phyloP scores from a whole-genome alignment of 30 jellyfish, hydroid and myxozoan species.

The Pelagia noctiluca region DNA sequence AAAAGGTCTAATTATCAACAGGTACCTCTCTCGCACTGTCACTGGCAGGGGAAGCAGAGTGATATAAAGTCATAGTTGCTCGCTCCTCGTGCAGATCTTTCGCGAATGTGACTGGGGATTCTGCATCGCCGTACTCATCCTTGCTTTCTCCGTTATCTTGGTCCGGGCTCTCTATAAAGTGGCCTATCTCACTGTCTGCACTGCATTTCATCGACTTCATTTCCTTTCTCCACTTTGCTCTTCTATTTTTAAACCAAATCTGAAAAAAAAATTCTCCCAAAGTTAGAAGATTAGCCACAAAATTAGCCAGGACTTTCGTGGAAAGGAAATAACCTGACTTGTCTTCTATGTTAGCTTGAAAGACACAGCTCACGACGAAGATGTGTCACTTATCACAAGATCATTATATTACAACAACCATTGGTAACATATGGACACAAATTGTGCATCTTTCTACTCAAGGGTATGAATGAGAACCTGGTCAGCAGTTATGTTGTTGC shows the following conservation, averaged over 20 bases:
- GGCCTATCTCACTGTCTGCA: constrained; percentile 57
- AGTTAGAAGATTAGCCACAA: neutral
- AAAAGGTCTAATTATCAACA: neutral
- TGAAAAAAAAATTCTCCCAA: neutral
- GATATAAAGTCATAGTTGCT: neutral
- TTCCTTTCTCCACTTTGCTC: constrained; percentile 79
- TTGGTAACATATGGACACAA: too few relatives aligned
- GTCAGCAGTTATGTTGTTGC: too few relatives aligned
- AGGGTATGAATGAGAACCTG: too few relatives aligned
- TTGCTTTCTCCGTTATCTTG: constrained; percentile 46
- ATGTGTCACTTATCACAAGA: too few relatives aligned
- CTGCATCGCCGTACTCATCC: constrained; percentile 33
- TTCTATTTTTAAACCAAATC: constrained; percentile 77
- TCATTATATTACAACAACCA: too few relatives aligned
- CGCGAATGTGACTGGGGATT: constrained; percentile 7
- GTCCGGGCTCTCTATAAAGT: constrained; percentile 34
- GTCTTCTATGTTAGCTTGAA: too few relatives aligned
- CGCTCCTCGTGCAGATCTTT: neutral
- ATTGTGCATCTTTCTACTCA: too few relatives aligned
- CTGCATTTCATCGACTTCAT: constrained; percentile 62
- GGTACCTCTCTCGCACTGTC: neutral
- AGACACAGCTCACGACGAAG: too few relatives aligned
- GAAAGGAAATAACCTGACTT: neutral
- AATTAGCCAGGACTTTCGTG: neutral
- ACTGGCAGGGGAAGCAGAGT: neutral